These are phyloP conservation scores for Aphaenogaster rudis DNA, from an alignment of 1,140 invertebrate species.

Conservation along the genomic window DNA sequence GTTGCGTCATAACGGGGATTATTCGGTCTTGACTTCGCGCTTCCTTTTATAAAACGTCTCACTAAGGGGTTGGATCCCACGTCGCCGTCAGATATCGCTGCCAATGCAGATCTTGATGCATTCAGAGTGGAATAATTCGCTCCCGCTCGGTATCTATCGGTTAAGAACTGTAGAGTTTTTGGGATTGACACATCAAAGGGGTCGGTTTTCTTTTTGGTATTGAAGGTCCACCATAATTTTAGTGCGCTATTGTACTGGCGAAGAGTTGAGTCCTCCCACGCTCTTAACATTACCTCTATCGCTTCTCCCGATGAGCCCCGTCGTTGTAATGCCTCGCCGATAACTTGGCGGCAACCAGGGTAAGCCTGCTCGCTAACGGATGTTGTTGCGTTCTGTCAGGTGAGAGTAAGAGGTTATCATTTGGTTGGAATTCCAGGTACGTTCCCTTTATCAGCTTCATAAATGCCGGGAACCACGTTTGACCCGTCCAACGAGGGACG, in stretches of 20 bases:
- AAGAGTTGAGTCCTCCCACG: neutral
- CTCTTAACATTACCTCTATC: neutral
- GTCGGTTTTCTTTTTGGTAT: neutral
- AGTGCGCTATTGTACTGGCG: neutral
- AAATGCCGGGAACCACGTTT: slow-evolving; percentile 32
- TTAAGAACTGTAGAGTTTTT: neutral
- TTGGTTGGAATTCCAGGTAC: neutral
- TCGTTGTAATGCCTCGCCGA: slow-evolving; percentile 2
- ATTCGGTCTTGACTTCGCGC: neutral
- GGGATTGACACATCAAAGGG: neutral
- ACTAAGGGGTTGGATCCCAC: neutral
- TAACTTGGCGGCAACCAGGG: slow-evolving; percentile 39
- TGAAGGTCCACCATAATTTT: neutral
- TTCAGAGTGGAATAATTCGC: neutral
- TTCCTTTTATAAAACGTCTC: neutral
- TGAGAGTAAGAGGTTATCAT: neutral
- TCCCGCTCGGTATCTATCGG: neutral
- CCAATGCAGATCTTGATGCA: neutral
- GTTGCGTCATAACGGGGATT: neutral
- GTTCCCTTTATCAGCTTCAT: neutral
- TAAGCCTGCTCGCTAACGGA: neutral
- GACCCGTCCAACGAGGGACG: slow-evolving; percentile 4
- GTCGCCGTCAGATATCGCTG: neutral
- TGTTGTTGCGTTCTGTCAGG: neutral
- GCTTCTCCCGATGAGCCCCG: neutral